Evolutionary conservation across 2,888 invertebrate species (phyloP), one percentile per base, ranked within the genome.

Genomic region (Sericinus montela): DNA sequence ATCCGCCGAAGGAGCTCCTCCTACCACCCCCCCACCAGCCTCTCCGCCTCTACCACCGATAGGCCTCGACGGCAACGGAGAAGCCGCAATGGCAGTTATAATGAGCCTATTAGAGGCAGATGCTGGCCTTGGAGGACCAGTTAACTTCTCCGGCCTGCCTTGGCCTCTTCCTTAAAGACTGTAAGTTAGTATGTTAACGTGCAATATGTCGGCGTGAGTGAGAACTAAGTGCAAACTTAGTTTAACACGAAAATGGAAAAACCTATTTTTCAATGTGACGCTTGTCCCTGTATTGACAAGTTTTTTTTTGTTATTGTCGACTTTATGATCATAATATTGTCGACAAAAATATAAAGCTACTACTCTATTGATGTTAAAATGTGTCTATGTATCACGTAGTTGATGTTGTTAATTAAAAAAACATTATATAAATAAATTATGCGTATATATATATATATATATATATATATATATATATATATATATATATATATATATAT

Each of bases 101-200:
- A 96, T 97, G 96, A 96, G 95, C 72, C 90, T 97, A 16, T 81
- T 97, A 37, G 97, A 97, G 75, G 96, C 96, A 0, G 97, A 97
- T 72, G 96, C 96, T 0, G 97, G 96, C 0, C 90, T 97, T 25
- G 96, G 96, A 3, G 96, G 95, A 0, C 95, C 95, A 0, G 94
- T 96, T 30, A 96, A 96, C 83, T 95, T 95, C 79, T 93, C 94
- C 7, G 94, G 95, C 25, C 80, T 96, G 15, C 96, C 96, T 0
- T 96, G 96, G 96, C 95, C 95, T 0, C 84, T 96, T 44, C 94
- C 94, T 14, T 95, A 72, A 39, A 80, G 59, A 25, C 23, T 23
- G 8, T 6, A 44, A n/a, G 7, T 10, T 36, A 15, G 9, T 32
- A 32, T 32, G 11, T 25, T 25, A 25, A 8, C 25, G 25, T 11